Evolutionary conservation across 2,888 invertebrate genomes (phyloP).

Genomic region (Mactromeris polynyma): DNA sequence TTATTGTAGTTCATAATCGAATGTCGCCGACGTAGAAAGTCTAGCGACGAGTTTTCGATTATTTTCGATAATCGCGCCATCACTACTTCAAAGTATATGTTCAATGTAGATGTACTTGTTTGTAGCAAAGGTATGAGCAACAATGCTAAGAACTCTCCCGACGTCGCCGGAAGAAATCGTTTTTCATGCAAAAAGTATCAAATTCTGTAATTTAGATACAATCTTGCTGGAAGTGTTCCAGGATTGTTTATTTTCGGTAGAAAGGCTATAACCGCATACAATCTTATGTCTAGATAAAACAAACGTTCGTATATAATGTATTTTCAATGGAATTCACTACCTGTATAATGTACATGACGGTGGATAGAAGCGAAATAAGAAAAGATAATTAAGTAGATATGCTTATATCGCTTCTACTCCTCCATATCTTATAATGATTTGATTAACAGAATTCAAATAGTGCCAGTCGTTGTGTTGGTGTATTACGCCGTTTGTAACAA

Average conservation of each 20-base stretch:
- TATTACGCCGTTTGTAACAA: no score
- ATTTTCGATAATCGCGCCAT: no score
- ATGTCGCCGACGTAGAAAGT: no score
- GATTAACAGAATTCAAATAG: no score
- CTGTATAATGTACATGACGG: neutral
- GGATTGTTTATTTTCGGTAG: neutral
- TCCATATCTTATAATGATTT: no score
- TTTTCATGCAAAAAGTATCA: slow-evolving; percentile 16
- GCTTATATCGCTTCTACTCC: no score
- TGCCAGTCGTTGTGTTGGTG: no score
- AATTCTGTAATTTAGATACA: neutral
- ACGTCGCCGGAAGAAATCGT: neutral
- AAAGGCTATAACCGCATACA: neutral
- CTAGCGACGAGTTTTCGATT: no score
- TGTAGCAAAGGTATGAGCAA: neutral
- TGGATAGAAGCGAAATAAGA: neutral
- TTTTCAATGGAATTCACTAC: neutral
- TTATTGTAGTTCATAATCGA: no score
- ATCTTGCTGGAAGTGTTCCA: slow-evolving; percentile 1
- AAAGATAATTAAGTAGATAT: no score
- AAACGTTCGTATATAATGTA: neutral
- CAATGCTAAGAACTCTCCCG: neutral
- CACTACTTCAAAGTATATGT: no score
- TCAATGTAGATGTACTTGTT: neutral
- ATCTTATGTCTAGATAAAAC: neutral